Evolutionary conservation across 2,888 invertebrate genomes (phyloP), one percentile per base, ranked within the genome.

Genomic region (Anoncus sp.): DNA sequence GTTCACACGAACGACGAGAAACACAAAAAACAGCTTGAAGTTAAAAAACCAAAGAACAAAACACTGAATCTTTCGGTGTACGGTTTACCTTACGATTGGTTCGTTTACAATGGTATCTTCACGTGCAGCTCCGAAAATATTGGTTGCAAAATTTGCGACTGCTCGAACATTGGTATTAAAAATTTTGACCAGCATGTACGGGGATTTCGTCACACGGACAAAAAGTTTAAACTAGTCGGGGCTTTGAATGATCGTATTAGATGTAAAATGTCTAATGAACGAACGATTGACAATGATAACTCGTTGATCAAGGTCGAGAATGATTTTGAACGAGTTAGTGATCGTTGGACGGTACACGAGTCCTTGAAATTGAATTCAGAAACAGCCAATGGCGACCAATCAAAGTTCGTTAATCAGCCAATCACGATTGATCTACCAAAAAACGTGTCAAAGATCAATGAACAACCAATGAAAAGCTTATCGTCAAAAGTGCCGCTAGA

Each of bases 1-100:
- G 22, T 38, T 57, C 72, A 72, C 38, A 57, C 60, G 51, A 18
- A 49, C 18, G 27, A 5, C 27, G 43, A 20, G 12, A 27, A 7
- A 14, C 35, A 24, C 47, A 59, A 14, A 51, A 35, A 55, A 35
- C 7, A 18, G 18, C 27, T 16, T 1, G 14, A 22, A n/a, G 49
- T 24, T 3, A 3, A 10, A 31, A 0, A 3, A 35, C 12, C 35
- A 2, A 7, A 10, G 1, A 18, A 31, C 7, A 31, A 55, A 18
- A n/a, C 31, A 9, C 18, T 55, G 16, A 10, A 3, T 24, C 16
- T 27, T 2, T 1, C 6, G 4, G 31, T 4, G 7, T 10, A 31
- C 3, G 16, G 12, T 0, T 0, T 55, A 6, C 10, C 55, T 2
- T 35, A 55, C 55, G 1, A n/a, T n/a, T n/a, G n/a, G n/a, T n/a